A percentile compares a stretch with the other conserved stretches of the same genome.
These are phyloP conservation scores for Peromyscus nudipes DNA, from an alignment of 2,797 vertebrate genomes.

Conservation along the genomic window DNA sequence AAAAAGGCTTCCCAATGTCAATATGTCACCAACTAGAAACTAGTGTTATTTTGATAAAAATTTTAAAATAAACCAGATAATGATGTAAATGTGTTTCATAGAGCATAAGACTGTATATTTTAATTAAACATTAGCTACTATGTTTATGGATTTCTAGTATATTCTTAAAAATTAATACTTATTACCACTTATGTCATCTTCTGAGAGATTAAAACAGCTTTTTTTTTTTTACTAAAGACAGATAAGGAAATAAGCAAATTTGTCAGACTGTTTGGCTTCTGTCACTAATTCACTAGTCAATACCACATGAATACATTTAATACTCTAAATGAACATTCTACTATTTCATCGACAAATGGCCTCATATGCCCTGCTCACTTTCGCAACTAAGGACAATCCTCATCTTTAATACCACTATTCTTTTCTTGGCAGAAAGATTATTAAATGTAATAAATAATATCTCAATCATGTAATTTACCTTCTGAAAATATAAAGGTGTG, in stretches of 20 bases:
- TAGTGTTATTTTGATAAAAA: not conserved
- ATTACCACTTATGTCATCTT: slow-evolving; percentile 8
- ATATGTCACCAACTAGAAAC: not conserved
- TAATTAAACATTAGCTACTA: slow-evolving; percentile 42
- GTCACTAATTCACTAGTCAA: slow-evolving; percentile 20
- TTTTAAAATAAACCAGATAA: slow-evolving; percentile 39
- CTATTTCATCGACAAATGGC: slow-evolving; percentile 26
- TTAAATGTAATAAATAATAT: not conserved
- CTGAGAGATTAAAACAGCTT: slow-evolving; percentile 15
- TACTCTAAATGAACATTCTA: slow-evolving; percentile 4
- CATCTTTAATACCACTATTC: slow-evolving; percentile 14
- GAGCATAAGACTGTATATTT: slow-evolving; percentile 15
- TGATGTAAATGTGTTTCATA: not conserved
- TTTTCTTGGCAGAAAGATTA: slow-evolving; percentile 22
- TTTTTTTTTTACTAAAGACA: slow-evolving; percentile 48
- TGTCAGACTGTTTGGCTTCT: not conserved
- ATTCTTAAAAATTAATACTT: slow-evolving; percentile 37
- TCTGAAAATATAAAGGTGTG: not conserved
- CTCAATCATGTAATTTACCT: not conserved
- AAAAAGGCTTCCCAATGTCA: not conserved
- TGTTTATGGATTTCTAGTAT: not conserved
- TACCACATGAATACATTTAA: slow-evolving; percentile 18
- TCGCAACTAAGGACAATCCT: not conserved
- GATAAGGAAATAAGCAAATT: not conserved
- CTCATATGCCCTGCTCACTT: slow-evolving; percentile 23